Conservation (phyloP, 1,140 invertebrate species). For the Drosophila sp. region DNA sequence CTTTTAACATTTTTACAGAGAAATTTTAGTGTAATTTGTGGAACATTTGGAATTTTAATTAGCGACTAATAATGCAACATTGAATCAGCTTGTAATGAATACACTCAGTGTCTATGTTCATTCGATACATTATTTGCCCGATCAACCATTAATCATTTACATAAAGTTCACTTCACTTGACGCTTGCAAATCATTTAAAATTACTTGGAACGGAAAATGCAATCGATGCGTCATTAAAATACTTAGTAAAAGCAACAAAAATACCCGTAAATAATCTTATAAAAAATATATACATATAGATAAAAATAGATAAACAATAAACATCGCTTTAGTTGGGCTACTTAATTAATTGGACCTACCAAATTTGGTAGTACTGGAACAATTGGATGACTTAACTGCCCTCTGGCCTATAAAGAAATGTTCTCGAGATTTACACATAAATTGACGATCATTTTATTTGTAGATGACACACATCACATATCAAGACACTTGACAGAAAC, state of each 20-base stretch:
- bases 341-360: slow-evolving; percentile 32
- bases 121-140: no score
- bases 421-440: slow-evolving; percentile 19
- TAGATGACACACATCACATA: slow-evolving; percentile 64
- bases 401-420: slow-evolving; percentile 40
- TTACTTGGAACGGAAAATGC: background rate
- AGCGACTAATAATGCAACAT: no score
- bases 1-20: no score
- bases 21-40: no score
- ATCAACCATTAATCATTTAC: slow-evolving; percentile 5
- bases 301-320: background rate
- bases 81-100: no score
- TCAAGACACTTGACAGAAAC: slow-evolving; percentile 40
- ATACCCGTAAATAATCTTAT: background rate
- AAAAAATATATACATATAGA: background rate
- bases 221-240: slow-evolving; percentile 14
- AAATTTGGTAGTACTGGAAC: slow-evolving; percentile 45
- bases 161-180: background rate
- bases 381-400: slow-evolving; percentile 15
- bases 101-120: no score
- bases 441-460: slow-evolving; percentile 22
- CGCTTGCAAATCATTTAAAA: background rate
- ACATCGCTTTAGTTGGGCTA: slow-evolving; percentile 30
- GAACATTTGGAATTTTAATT: no score
- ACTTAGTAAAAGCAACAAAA: background rate